Evolutionary conservation across 37 sponge, comb jelly and placozoan genomes (phyloP).

Genomic region (Ephydatia muelleri): DNA sequence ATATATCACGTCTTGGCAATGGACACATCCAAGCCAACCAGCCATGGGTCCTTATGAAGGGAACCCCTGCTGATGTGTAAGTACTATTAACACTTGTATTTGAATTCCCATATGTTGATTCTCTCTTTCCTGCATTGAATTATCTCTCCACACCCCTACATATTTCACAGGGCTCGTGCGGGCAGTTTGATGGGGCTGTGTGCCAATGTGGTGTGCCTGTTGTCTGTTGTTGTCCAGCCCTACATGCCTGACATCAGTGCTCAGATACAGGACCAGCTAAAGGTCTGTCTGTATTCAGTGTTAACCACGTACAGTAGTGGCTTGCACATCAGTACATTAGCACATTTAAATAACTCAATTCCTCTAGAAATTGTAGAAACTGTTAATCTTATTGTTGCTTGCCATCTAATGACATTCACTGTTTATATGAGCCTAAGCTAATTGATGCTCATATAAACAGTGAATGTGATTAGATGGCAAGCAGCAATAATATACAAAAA

Average conservation of each 20-base stretch:
- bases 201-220: constrained; percentile 78
- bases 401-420: no score
- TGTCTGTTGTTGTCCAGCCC: constrained; percentile 90
- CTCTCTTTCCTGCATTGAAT: background rate
- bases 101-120: background rate
- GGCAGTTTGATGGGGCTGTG: constrained; percentile 82
- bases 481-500: no score
- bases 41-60: constrained; percentile 94
- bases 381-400: background rate
- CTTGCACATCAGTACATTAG: no score
- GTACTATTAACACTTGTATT: background rate
- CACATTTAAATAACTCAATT: background rate
- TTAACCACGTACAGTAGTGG: background rate
- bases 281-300: no score
- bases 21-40: constrained; percentile 82
- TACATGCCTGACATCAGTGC: constrained; percentile 90
- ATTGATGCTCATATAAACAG: no score
- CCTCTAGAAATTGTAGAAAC: background rate
- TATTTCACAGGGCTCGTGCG: constrained; percentile 65
- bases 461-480: no score
- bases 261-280: constrained; percentile 77
- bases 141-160: background rate
- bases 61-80: constrained; percentile 66
- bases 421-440: no score
- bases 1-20: constrained; percentile 92